Base-by-base conservation (phyloP, 1,140 invertebrate genomes). In the Gryllus bimaculatus region DNA sequence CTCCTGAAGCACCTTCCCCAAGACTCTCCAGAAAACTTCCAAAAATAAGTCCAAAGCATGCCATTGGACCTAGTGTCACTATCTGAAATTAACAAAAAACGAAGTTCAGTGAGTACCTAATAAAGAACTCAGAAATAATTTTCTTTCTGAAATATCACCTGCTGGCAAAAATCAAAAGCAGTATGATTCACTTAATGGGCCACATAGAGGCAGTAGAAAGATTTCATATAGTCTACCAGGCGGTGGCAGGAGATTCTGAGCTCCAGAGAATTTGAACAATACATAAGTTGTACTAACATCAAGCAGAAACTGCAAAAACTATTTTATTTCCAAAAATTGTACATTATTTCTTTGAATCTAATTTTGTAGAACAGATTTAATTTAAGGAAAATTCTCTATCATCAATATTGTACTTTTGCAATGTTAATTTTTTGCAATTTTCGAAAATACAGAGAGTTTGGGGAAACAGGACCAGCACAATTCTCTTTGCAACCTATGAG, bases 1-100 rank as follows among this genome's bases (percentile, higher is more conserved):
- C 48, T n/a, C n/a, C n/a, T 26, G 54, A 47, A 8, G 80, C 78
- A 18, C 80, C 80, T 47, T 48, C 77, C n/a, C 78, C 80, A 0
- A 80, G 10, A 0, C 74, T n/a, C 47, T 78, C 26, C 48, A 80
- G 78, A 47, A 80, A 80, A 26, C 73, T 77, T 13, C 78, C 80
- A 47, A 80, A 80, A 0, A 80, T 73, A n/a, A 80, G 48, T 8
- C 80, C 78, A 26, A 80, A 80, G 20, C 77, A 73, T 8, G 73
- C 75, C 18, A 77, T 54, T n/a, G 79, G 79, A 15, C 74, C 75
- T 12, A 77, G 12, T 8, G 76, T 49, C 20, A 79, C 79, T 8
- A 79, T 66, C 79, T 79, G 75, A 49, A 75, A 76, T 18, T 5
- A 39, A 78, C 10, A 18, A 66, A 66, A 66, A 66, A 66, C 2